phyloP scores from a whole-genome alignment of 2,113 vertebrate species.

The Protobothrops flavoviridis region DNA sequence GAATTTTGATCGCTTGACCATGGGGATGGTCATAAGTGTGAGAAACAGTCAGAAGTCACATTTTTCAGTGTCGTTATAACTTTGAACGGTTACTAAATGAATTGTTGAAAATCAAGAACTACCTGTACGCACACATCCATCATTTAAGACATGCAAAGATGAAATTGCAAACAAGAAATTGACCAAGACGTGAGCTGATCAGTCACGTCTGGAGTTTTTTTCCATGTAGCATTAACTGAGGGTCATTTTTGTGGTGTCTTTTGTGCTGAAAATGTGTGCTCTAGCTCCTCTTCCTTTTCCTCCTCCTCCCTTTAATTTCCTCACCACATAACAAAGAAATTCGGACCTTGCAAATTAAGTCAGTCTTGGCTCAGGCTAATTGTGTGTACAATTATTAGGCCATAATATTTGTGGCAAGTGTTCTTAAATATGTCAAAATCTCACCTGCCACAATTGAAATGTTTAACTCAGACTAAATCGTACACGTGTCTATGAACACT shows the following conservation, averaged over 20 bases:
- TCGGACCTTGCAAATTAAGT: not conserved
- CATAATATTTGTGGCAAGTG: not conserved
- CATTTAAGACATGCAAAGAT: not conserved
- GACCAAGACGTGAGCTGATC: not conserved
- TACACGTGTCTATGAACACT: not conserved
- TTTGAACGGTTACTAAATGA: too few relatives aligned
- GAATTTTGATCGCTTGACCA: too few relatives aligned
- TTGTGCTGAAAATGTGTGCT: not conserved
- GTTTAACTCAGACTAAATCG: not conserved
- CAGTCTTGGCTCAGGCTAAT: not conserved
- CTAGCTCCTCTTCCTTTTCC: not conserved
- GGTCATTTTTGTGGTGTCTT: not conserved
- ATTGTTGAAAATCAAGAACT: too few relatives aligned
- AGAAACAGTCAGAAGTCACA: too few relatives aligned
- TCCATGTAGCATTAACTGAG: not conserved
- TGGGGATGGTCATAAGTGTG: too few relatives aligned
- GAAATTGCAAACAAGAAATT: not conserved
- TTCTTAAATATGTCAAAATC: not conserved
- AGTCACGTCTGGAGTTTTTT: not conserved
- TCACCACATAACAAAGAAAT: not conserved
- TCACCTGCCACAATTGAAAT: not conserved
- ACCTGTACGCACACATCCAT: not conserved
- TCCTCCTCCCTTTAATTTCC: not conserved
- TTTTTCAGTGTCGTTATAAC: too few relatives aligned
- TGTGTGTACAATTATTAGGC: not conserved